phyloP scores from a whole-genome alignment of 2,113 vertebrate species.

The Microtus montanus region DNA sequence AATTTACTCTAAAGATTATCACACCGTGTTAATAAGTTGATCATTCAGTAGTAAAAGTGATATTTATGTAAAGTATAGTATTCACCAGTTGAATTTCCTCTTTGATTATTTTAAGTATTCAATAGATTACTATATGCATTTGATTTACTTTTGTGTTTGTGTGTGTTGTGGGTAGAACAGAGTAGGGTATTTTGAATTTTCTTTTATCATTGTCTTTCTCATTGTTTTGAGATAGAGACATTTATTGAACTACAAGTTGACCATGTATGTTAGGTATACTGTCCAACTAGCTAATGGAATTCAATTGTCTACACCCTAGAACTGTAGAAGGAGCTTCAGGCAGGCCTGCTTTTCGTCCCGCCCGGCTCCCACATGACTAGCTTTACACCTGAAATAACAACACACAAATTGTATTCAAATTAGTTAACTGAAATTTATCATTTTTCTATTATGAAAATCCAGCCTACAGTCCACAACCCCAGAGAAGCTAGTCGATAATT shows the following conservation, averaged over 20 bases:
- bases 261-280: background rate
- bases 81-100: background rate
- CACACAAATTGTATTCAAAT: background rate
- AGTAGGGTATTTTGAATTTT: no score
- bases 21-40: background rate
- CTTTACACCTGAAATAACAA: no score
- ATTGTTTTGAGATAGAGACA: background rate
- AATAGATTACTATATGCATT: background rate
- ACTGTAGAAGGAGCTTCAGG: no score
- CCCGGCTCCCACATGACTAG: no score
- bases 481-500: no score
- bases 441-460: background rate
- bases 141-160: background rate
- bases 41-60: background rate
- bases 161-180: background rate
- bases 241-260: background rate
- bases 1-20: background rate
- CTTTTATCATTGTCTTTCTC: background rate
- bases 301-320: background rate
- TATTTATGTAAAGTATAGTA: background rate
- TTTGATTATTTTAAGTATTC: background rate
- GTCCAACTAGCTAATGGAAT: background rate
- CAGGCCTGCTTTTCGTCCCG: no score
- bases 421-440: background rate
- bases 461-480: no score